Percentiles rank a stretch among this genome's conserved stretches.
phyloP scores from a whole-genome alignment of 1,140 invertebrate genomes.

The Oreohelix idahoensis region DNA sequence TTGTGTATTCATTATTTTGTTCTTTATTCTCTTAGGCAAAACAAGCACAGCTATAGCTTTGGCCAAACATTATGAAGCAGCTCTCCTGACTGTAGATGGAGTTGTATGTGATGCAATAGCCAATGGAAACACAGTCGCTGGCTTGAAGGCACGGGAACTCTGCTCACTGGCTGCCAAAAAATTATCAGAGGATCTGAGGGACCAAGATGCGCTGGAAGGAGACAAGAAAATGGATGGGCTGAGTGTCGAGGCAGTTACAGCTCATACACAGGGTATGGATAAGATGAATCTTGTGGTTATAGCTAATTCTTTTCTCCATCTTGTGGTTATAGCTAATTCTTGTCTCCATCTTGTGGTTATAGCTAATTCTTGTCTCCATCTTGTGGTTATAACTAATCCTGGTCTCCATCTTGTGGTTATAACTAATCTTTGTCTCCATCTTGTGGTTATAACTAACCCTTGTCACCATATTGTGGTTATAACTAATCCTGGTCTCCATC shows the following conservation, averaged over 20 bases:
- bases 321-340: no score
- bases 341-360: no score
- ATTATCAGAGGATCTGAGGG: constrained; percentile 64
- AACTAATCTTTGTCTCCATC: no score
- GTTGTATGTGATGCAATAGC: constrained; percentile 72
- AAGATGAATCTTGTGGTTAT: no score
- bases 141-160: constrained; percentile 66
- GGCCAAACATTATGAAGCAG: constrained; percentile 71
- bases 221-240: constrained; percentile 67
- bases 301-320: no score
- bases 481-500: no score
- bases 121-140: constrained; percentile 67
- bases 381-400: no score
- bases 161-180: constrained; percentile 70
- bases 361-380: no score
- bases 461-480: no score
- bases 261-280: constrained; percentile 70
- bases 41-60: constrained; percentile 65
- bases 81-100: constrained; percentile 70
- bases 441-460: no score
- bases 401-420: no score
- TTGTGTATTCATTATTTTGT: no score
- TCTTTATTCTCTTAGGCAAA: constrained; percentile 57
- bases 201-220: constrained; percentile 62
- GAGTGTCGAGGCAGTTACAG: constrained; percentile 71